phyloP scores from a whole-genome alignment of 2,797 vertebrate genomes.

The Microctenopoma lineatum region DNA sequence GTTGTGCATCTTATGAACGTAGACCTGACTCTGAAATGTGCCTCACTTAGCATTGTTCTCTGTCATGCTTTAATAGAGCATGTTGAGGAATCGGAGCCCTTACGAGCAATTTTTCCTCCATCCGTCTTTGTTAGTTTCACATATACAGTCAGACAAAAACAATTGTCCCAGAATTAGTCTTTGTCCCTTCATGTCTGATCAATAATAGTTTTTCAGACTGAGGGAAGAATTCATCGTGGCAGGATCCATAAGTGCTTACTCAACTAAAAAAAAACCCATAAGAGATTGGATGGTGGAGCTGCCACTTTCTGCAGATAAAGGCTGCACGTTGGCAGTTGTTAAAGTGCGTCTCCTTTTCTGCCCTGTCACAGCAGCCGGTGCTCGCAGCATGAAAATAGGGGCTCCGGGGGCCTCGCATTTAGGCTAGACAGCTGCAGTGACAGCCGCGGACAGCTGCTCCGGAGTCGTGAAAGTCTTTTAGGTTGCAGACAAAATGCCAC shows the following conservation, averaged over 20 bases:
- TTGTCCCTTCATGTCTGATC: constrained; percentile 13
- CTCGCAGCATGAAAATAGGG: constrained; percentile 17
- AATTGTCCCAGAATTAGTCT: constrained; percentile 7
- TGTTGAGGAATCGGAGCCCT: constrained; percentile 1
- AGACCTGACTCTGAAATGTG: constrained; percentile 65
- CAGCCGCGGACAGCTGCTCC: constrained; percentile 4
- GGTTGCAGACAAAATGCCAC: constrained; percentile 45
- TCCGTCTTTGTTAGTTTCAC: background rate
- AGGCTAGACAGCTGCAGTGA: constrained; percentile 11
- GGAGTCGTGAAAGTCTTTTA: constrained; percentile 9
- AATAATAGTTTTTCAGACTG: constrained; percentile 24
- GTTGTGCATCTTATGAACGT: constrained; percentile 23
- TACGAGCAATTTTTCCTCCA: background rate
- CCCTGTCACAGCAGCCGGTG: constrained; percentile 19
- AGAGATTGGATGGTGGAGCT: constrained; percentile 15
- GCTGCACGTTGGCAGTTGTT: constrained; percentile 22
- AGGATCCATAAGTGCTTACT: constrained; percentile 27
- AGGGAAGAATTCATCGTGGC: constrained; percentile 27
- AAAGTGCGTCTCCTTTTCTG: constrained; percentile 1
- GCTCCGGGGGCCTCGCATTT: constrained; percentile 4
- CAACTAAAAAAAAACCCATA: constrained; percentile 3
- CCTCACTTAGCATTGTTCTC: constrained; percentile 59
- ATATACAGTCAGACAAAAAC: constrained; percentile 12
- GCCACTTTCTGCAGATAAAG: constrained; percentile 41
- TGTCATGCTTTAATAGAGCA: constrained; percentile 22